Evolutionary conservation across 2,113 vertebrate genomes (phyloP).

Genomic region (Nansenia antarctica): DNA sequence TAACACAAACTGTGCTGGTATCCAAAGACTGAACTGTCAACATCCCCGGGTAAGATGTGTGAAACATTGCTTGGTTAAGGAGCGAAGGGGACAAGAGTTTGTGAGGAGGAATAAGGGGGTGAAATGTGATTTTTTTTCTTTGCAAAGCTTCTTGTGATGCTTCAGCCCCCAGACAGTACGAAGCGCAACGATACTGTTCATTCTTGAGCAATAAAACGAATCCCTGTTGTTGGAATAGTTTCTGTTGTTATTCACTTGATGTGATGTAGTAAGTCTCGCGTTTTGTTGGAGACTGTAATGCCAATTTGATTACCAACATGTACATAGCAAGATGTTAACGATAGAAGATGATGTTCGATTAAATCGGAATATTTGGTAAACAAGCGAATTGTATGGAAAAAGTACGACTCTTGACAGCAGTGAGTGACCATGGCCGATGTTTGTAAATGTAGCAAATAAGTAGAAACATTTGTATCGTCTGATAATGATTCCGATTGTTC

Average conservation of each 20-base stretch:
- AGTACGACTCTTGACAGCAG: background rate
- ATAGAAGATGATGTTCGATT: constrained; percentile 44
- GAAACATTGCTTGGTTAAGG: constrained; percentile 44
- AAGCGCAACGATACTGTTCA: constrained; percentile 16
- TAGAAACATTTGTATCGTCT: constrained; percentile 42
- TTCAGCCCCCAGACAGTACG: constrained; percentile 26
- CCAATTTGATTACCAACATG: too few species aligned
- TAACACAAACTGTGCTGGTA: constrained; percentile 40
- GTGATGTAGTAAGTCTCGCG: constrained; percentile 45
- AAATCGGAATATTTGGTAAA: constrained; percentile 35
- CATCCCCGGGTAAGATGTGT: constrained; percentile 22
- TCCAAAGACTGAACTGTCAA: constrained; percentile 35
- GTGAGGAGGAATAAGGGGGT: constrained; percentile 53
- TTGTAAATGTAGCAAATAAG: constrained; percentile 6
- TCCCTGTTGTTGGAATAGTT: background rate
- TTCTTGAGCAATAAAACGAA: constrained; percentile 11
- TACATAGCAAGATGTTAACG: constrained; percentile 53
- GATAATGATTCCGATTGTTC: constrained; percentile 43
- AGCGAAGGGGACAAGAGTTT: constrained; percentile 64
- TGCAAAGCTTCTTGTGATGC: constrained; percentile 19
- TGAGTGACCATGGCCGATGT: background rate
- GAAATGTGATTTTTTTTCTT: constrained; percentile 46
- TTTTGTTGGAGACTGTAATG: constrained; percentile 26
- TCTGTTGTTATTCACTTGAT: constrained; percentile 15
- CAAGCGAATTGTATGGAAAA: background rate